phyloP scores from a whole-genome alignment of 2,113 vertebrate species.

The Poicephalus meyeri region DNA sequence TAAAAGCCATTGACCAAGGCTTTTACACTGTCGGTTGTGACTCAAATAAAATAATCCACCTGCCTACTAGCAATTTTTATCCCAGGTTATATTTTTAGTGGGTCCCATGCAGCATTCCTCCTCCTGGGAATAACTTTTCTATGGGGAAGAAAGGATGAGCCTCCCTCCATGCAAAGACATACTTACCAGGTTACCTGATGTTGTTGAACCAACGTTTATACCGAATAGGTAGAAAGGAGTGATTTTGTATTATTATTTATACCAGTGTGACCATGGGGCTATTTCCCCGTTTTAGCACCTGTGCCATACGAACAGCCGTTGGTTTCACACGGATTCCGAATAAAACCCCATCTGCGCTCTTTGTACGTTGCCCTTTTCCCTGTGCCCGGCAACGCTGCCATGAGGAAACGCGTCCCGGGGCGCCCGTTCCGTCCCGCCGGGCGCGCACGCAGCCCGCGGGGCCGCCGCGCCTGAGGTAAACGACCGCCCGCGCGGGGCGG shows the following conservation, averaged over 20 bases:
- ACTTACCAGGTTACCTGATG: neutral
- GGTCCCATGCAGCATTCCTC: neutral
- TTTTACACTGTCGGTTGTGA: neutral
- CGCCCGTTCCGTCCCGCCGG: no score
- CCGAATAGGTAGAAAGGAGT: accelerated
- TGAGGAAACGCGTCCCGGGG: neutral
- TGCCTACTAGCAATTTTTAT: neutral
- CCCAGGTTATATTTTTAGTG: neutral
- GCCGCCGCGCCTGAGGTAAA: neutral
- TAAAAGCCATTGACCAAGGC: neutral
- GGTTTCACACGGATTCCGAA: slow-evolving; percentile 29
- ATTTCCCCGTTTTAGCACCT: neutral
- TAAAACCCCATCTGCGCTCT: slow-evolving; percentile 23
- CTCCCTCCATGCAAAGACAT: accelerated
- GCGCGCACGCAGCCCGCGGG: neutral
- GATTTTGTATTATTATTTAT: slow-evolving; percentile 12
- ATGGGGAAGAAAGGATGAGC: neutral
- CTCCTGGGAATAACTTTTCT: neutral
- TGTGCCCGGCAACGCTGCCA: neutral
- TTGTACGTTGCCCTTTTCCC: no score
- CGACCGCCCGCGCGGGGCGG: neutral
- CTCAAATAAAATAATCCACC: neutral
- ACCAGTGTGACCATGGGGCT: slow-evolving; percentile 17
- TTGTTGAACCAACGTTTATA: neutral
- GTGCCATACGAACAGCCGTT: neutral